These are phyloP conservation scores for Mormyrus lacerda DNA, from an alignment of 2,113 vertebrate species.

Conservation along the genomic window DNA sequence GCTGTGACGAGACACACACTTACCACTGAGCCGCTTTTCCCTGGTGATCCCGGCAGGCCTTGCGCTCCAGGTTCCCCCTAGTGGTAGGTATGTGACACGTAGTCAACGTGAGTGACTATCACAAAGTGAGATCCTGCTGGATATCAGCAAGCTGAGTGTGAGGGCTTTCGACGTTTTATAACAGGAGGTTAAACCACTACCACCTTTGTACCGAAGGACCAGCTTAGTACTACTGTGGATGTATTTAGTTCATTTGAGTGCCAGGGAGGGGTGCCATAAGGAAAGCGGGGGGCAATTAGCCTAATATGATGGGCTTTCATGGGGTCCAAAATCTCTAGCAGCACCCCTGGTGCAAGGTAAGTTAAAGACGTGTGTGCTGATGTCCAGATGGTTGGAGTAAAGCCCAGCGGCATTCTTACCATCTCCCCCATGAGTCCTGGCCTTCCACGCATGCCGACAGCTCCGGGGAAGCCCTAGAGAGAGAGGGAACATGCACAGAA, in stretches of 20 bases:
- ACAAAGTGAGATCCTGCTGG: not conserved
- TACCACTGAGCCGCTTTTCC: constrained; percentile 68
- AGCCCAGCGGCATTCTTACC: constrained; percentile 45
- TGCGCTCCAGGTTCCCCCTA: constrained; percentile 68
- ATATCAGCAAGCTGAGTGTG: not conserved
- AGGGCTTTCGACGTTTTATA: not conserved
- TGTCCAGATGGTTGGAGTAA: not conserved
- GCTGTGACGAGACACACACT: constrained; percentile 24
- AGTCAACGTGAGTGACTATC: not conserved
- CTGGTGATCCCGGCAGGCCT: constrained; percentile 60
- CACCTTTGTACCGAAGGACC: not conserved
- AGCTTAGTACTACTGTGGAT: not conserved
- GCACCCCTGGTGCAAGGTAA: not conserved
- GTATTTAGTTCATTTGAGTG: not conserved
- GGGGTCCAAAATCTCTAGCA: not conserved
- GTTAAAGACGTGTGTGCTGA: not conserved
- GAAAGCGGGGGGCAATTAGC: not conserved
- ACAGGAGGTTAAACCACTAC: not conserved
- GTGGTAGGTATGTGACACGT: constrained; percentile 7
- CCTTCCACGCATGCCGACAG: constrained; percentile 61
- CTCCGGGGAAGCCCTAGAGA: constrained; percentile 67
- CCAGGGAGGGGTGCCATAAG: not conserved
- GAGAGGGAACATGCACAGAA: not conserved
- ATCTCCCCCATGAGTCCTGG: constrained; percentile 61
- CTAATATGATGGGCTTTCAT: not conserved